Conservation (phyloP, 2,797 vertebrate species). For the Myioborus miniatus region DNA sequence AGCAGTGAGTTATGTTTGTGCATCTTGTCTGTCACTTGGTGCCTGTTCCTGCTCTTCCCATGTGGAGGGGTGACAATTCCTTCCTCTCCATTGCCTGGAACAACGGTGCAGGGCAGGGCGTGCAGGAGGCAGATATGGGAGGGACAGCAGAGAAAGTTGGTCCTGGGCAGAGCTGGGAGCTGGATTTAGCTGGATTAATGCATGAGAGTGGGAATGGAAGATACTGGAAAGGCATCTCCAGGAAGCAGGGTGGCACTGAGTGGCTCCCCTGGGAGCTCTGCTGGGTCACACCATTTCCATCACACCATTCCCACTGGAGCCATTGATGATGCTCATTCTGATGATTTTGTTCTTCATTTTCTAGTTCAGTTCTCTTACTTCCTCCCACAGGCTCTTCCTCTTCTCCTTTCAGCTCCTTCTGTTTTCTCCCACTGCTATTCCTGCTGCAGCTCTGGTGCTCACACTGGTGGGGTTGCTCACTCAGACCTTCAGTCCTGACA, state of each 20-base stretch:
- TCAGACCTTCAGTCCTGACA: not conserved
- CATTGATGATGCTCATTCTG: not conserved
- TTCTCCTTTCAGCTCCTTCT: not conserved
- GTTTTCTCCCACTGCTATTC: not conserved
- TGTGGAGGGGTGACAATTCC: not conserved
- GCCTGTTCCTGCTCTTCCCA: not conserved
- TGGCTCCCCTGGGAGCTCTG: not conserved
- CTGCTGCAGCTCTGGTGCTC: fast-evolving
- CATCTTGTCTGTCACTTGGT: slow-evolving; percentile 51
- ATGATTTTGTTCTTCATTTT: not conserved
- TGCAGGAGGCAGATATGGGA: not conserved
- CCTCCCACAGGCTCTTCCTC: not conserved
- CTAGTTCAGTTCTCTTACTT: not conserved
- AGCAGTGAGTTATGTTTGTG: slow-evolving; percentile 52
- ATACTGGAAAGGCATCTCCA: fast-evolving
- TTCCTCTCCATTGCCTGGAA: not conserved
- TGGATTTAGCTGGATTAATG: not conserved
- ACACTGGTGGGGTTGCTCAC: fast-evolving
- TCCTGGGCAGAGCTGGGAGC: not conserved
- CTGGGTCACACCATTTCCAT: not conserved
- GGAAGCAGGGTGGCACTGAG: not conserved
- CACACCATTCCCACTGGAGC: not conserved
- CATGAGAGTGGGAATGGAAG: not conserved
- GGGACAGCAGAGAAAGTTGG: not conserved
- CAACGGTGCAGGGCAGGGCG: not conserved